A percentile compares a stretch with the other conserved stretches of the same genome.
Conservation (phyloP, 2,888 invertebrate genomes). For the Rhagonycha fulva region DNA sequence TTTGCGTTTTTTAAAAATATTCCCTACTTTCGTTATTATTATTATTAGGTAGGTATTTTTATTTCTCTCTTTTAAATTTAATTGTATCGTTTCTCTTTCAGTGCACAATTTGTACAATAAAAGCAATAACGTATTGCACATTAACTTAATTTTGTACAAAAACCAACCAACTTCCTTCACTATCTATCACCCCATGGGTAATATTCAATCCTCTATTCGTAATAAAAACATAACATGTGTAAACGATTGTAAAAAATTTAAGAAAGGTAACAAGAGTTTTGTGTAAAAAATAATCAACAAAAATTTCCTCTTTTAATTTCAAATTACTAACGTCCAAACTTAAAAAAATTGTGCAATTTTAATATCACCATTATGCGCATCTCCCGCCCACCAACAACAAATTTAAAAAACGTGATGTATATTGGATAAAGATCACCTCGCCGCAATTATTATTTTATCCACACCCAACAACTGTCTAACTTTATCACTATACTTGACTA, state of each 20-base stretch:
- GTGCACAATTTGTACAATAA: slow-evolving; percentile 9
- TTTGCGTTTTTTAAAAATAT: slow-evolving; percentile 26
- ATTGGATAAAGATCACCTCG: slow-evolving; percentile 56
- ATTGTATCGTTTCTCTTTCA: slow-evolving; percentile 1
- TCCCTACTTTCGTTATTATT: slow-evolving; percentile 17
- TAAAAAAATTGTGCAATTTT: slow-evolving; percentile 8
- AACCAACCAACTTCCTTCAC: neutral
- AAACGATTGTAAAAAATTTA: neutral
- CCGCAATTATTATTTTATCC: slow-evolving; percentile 70
- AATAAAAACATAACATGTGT: neutral
- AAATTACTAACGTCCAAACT: neutral
- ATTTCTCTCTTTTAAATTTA: slow-evolving; percentile 7
- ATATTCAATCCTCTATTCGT: no score
- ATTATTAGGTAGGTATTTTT: slow-evolving; percentile 8
- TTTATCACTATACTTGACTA: slow-evolving; percentile 83
- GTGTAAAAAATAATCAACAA: neutral
- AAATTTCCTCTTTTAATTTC: neutral
- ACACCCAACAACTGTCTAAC: slow-evolving; percentile 81
- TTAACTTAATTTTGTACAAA: neutral
- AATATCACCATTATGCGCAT: slow-evolving; percentile 30
- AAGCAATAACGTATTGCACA: slow-evolving; percentile 30
- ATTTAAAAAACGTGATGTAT: slow-evolving; percentile 11
- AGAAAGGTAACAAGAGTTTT: neutral
- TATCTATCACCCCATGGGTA: no score
- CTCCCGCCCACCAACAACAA: no score